Base-by-base conservation (phyloP, 2,797 vertebrate species). In the Mallotus villosus region DNA sequence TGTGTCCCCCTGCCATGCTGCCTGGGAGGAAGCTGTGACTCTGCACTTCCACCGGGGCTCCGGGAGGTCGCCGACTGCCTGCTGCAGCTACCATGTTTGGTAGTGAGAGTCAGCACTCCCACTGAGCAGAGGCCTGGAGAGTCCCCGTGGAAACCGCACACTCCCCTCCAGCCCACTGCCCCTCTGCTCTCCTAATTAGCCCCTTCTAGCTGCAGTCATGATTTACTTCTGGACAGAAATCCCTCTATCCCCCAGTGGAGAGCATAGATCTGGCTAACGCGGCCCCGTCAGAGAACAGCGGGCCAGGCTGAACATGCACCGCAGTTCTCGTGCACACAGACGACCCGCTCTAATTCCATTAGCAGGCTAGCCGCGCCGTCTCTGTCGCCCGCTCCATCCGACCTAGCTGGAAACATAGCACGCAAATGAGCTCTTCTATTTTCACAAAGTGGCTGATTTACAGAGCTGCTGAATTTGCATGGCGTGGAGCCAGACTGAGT, bases 271-370 rank as follows among this genome's bases (percentile, higher is more conserved):
- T 82, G 74, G 70, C 69, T 75, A 79, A 82, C 79, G 85, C 80
- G 19, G 32, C 78, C 75, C 76, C 80, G 82, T 68, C 72, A 64
- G 74, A 78, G 75, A 19, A 5, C 8, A 65, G 82, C 78, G 79
- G 79, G 63, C 65, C 53, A 24, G 73, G n/a, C 81, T 58, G 75
- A 79, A 74, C 37, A 5, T 51, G 74, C 73, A 74, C 72, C 70
- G 71, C 58, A 46, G 59, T 84, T 82, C 73, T 63, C 71, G 55
- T 83, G 70, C 74, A 57, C 79, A 82, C 83, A 85, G 78, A 84
- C 73, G 61, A 83, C 71, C 79, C 75, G 59, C 83, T 85, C 83
- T 90, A 82, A 90, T 91, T 89, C 89, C 83, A 89, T 90, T 89
- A 90, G 80, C 86, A 90, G 85, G 78, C 80, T 72, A 69, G 53